Percentiles rank a stretch among this genome's conserved stretches.
Conservation (phyloP, 2,888 invertebrate species). For the Cheilosia pagana region DNA sequence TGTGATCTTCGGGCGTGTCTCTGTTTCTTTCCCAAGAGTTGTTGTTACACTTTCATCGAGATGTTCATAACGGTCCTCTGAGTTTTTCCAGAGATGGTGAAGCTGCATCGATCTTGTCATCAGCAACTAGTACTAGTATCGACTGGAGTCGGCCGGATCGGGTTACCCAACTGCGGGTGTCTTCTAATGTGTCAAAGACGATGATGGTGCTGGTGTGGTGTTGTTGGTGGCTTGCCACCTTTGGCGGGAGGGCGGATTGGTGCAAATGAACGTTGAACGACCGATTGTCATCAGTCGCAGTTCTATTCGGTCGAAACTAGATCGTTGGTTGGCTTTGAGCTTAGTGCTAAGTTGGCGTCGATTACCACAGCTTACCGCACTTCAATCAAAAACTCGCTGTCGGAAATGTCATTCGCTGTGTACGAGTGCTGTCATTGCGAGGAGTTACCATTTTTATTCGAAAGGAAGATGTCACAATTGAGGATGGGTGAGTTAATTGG, state of each 20-base stretch:
- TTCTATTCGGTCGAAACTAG: constrained; percentile 20
- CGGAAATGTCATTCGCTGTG: constrained; percentile 65
- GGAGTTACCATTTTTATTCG: constrained; percentile 1
- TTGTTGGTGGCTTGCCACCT: constrained; percentile 57
- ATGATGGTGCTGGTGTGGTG: constrained; percentile 12
- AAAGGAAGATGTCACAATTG: constrained; percentile 54
- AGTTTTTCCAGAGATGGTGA: constrained; percentile 62
- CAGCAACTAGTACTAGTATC: constrained; percentile 27
- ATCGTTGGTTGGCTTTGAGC: constrained; percentile 6
- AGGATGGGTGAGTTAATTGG: constrained; percentile 21
- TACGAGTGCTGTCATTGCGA: constrained; percentile 32
- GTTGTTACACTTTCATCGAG: constrained; percentile 71
- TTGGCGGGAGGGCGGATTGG: constrained; percentile 10
- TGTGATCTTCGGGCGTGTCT: constrained; percentile 22
- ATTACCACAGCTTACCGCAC: constrained; percentile 66
- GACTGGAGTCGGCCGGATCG: constrained; percentile 42
- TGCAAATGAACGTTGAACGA: constrained; percentile 6
- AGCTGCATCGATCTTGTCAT: constrained; percentile 48
- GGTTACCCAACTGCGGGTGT: constrained; percentile 64
- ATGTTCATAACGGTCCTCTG: constrained; percentile 66
- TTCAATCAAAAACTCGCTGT: constrained; percentile 64
- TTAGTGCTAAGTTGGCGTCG: constrained; percentile 15
- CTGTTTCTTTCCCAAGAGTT: constrained; percentile 60
- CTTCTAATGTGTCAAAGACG: constrained; percentile 68
- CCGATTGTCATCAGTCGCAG: constrained; percentile 13